Base-by-base conservation (phyloP, 1,140 invertebrate genomes). In the Micrasema minimum region DNA sequence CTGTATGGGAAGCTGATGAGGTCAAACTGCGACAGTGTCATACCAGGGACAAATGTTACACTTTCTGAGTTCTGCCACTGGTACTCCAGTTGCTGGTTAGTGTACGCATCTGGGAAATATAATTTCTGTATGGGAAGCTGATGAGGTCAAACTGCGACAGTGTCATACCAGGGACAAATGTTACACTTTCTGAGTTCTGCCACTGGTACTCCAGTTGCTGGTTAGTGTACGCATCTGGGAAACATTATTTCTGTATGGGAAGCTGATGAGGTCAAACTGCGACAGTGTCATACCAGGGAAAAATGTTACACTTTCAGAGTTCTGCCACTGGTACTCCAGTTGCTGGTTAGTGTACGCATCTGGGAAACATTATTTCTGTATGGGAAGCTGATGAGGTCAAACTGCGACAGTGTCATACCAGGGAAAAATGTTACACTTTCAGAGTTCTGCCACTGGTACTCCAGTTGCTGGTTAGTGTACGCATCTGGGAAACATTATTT, bases 11-110 rank as follows among this genome's bases (percentile, higher is more conserved):
- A 92, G 76, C 91, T 92, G 77, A 96, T 94, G 61, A 97, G 86
- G 82, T 96, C 94, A 77, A 96, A 97, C 81, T 97, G 95, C 1
- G 94, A 94, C 0, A 97, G 83, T 0, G 94, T 92, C 93, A 96
- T 96, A 41, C 94, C 95, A 0, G 92, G 89, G 0, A 93, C 90
- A 79, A 96, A 96, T 76, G 91, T 93, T 0, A 97, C 94, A 57
- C 92, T 92, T 35, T 90, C 85, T n/a, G n/a, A n/a, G 0, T 89
- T 89, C 78, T 94, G 92, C 96, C 96, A 98, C 75, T 92, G 88
- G 81, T 98, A 98, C 4, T 96, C 87, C 37, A 98, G 83, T 78
- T 98, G 93, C 64, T 91, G 87, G 11, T 91, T 91, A 0, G 95
- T 95, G 80, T 98, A 66, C 92, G 86, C 48, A 92, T 86, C 0